These are phyloP conservation scores for Tangachromis dhanisi DNA, from an alignment of 2,113 vertebrate species.

Conservation along the genomic window DNA sequence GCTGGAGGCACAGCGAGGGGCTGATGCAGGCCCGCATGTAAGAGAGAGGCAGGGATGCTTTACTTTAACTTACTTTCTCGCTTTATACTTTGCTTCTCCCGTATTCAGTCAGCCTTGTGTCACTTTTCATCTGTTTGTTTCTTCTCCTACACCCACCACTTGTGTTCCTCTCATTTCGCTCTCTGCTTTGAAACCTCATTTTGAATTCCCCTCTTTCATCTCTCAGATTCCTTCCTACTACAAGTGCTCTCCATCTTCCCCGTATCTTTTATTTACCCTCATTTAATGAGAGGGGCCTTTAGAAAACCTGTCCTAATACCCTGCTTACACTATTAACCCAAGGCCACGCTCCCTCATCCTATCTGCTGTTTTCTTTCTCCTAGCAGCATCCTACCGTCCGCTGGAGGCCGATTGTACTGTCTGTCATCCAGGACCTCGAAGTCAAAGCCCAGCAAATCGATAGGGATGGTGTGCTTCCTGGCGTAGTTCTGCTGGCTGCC, in stretches of 20 bases:
- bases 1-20: constrained; percentile 48
- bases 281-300: background rate
- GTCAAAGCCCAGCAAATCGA: constrained; percentile 83
- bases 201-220: background rate
- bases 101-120: background rate
- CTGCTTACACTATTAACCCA: background rate
- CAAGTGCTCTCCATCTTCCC: background rate
- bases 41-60: constrained; percentile 5
- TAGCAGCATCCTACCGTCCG: constrained; percentile 73
- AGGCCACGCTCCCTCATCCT: background rate
- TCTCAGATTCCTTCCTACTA: background rate
- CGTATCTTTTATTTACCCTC: background rate
- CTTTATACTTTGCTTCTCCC: background rate
- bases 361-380: background rate
- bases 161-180: background rate
- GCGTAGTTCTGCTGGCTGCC: constrained; percentile 88
- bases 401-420: constrained; percentile 70
- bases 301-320: background rate
- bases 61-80: background rate
- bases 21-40: constrained; percentile 34
- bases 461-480: constrained; percentile 82
- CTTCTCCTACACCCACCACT: background rate
- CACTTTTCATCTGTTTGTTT: constrained; percentile 13
- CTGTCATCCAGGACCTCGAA: constrained; percentile 84
- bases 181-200: constrained; percentile 3